Base-by-base conservation (phyloP, 2,888 invertebrate species). In the Pseudococcus longispinus region DNA sequence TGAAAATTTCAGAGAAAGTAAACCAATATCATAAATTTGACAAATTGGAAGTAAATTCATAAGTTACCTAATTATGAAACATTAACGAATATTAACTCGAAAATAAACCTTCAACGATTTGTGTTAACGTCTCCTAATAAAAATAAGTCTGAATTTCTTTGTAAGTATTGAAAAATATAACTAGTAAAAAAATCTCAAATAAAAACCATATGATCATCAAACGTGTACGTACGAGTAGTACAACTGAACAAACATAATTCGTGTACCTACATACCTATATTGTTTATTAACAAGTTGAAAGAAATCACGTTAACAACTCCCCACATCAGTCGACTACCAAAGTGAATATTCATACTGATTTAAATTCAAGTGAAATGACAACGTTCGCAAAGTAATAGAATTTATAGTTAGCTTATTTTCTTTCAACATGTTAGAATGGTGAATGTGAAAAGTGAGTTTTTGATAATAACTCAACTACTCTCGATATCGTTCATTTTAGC, bases 221-320 rank as follows among this genome's bases (percentile, higher is more conserved):
- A 65, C 15, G 26, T 18, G 65, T 37, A 37, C 70, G 18, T 29
- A 70, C 29, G 29, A 29, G n/a, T n/a, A n/a, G n/a, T n/a, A n/a
- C 70, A 70, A 70, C 83, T 83, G 51, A 83, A 83, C 51, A 83
- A 83, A 83, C 51, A 83, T 15, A 51, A 46, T 18, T 20, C 42
- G 37, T 6, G 37, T 37, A 37, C 37, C 8, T 37, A 37, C 9
- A 37, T 20, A 60, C 60, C 70, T 32, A 29, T 29, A 77, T 18
- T 11, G 37, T 15, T 20, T 82, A 44, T 44, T 20, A 46, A 82
- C 42, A 42, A n/a, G 42, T 82, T 42, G 44, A 82, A 70, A 70
- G 70, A 70, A 15, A 70, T 70, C 29, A 29, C 18, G 70, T 70
- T 70, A 70, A 70, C 18, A 70, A 18, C 18, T 29, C 37, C 9